A percentile compares a stretch with the other conserved stretches of the same genome.
Evolutionary conservation across 2,113 vertebrate genomes (phyloP).

Genomic region (Ammospiza nelsoni): DNA sequence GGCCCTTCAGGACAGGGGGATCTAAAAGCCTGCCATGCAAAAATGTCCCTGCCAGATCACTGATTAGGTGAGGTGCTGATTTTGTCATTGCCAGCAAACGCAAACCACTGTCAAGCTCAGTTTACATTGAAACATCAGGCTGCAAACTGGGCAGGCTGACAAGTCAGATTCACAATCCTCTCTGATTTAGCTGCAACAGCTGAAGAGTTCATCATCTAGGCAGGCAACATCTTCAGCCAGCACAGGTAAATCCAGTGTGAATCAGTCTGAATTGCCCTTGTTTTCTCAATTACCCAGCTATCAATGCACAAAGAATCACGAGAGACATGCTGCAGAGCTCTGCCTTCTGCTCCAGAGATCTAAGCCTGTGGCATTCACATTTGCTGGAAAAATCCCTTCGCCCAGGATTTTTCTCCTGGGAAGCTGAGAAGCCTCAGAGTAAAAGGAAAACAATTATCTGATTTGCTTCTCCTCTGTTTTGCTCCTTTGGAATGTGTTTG

Average conservation of each 20-base stretch:
- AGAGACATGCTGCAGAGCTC: background rate
- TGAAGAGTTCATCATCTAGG: background rate
- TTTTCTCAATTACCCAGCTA: background rate
- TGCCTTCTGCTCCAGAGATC: background rate
- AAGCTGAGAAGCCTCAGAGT: too few species aligned
- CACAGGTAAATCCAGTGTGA: background rate
- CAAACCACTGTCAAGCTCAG: background rate
- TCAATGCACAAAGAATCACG: background rate
- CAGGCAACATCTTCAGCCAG: background rate
- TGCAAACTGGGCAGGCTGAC: background rate
- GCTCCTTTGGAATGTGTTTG: too few species aligned
- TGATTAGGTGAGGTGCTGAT: background rate
- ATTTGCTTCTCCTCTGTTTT: too few species aligned
- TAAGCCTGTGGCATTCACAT: too few species aligned
- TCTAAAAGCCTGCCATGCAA: background rate
- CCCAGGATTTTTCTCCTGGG: too few species aligned
- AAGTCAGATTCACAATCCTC: background rate
- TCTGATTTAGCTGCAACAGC: slow-evolving; percentile 6
- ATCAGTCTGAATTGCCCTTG: background rate
- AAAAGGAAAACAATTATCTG: too few species aligned
- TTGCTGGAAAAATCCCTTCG: too few species aligned
- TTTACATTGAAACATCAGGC: background rate
- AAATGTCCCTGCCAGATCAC: background rate
- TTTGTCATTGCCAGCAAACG: background rate
- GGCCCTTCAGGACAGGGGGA: background rate